These are phyloP conservation scores for Brachyopa scutellaris DNA, from an alignment of 2,888 invertebrate genomes.

Conservation along the genomic window DNA sequence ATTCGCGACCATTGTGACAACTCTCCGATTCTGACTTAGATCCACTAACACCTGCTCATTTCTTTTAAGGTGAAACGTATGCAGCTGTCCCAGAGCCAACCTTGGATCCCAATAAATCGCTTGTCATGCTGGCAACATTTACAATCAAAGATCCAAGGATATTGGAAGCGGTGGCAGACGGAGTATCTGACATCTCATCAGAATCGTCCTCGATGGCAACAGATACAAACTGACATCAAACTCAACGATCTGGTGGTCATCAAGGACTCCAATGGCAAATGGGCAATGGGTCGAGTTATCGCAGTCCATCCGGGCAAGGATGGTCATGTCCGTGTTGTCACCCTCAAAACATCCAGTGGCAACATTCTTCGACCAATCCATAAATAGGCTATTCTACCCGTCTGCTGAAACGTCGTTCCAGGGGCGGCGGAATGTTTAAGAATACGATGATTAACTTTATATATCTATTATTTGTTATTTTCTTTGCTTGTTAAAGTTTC, in stretches of 20 bases:
- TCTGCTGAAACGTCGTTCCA: not conserved
- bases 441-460: no score
- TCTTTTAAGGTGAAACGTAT: not conserved
- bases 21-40: constrained; percentile 22
- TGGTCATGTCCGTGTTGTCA: constrained; percentile 26
- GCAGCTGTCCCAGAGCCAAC: constrained; percentile 6
- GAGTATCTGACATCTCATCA: constrained; percentile 41
- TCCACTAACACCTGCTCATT: constrained; percentile 20
- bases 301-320: constrained; percentile 13
- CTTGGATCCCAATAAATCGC: not conserved
- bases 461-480: no score
- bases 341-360: not conserved
- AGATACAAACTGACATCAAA: not conserved
- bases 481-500: no score
- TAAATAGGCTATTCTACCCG: not conserved
- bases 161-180: constrained; percentile 35
- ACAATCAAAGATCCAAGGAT: constrained; percentile 22
- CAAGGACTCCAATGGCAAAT: constrained; percentile 36
- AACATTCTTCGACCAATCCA: constrained; percentile 15
- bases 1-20: constrained; percentile 21
- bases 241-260: constrained; percentile 31
- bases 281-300: constrained; percentile 23
- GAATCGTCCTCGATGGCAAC: constrained; percentile 38
- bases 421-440: constrained; percentile 2
- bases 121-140: constrained; percentile 38